A percentile compares a stretch with the other conserved stretches of the same genome.
phyloP scores from a whole-genome alignment of 30 jellyfish, hydroid and myxozoan species.

The Phacellophora camtschatica region DNA sequence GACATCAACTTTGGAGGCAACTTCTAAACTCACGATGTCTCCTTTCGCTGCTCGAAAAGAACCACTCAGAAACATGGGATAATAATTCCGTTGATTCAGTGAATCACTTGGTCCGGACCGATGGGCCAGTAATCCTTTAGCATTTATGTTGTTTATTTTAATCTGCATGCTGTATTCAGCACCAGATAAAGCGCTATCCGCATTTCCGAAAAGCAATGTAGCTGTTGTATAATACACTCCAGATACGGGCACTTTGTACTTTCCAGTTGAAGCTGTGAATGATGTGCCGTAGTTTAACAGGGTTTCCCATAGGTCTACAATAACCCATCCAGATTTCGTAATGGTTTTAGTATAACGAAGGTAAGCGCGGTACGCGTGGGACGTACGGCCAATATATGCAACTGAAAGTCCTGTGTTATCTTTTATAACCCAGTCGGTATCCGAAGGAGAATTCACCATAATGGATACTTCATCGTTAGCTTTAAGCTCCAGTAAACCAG shows the following conservation, averaged over 20 bases:
- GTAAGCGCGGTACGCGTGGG: constrained; percentile 58
- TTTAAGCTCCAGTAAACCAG: constrained; percentile 65
- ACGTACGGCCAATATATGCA: constrained; percentile 69
- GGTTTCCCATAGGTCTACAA: constrained; percentile 25
- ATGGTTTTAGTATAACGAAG: background rate
- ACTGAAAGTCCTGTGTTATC: constrained; percentile 67
- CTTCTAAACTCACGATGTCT: constrained; percentile 24
- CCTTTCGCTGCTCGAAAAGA: constrained; percentile 70
- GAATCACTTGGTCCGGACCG: constrained; percentile 39
- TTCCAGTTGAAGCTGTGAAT: constrained; percentile 32
- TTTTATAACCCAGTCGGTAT: constrained; percentile 81
- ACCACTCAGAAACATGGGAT: constrained; percentile 84
- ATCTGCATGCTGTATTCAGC: constrained; percentile 28
- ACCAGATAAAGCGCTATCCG: constrained; percentile 30
- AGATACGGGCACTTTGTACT: constrained; percentile 41
- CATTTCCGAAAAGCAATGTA: constrained; percentile 63
- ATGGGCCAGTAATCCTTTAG: constrained; percentile 43
- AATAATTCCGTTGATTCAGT: constrained; percentile 33
- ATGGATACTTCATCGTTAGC: constrained; percentile 48
- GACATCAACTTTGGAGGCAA: constrained; percentile 16
- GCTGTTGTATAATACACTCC: constrained; percentile 85
- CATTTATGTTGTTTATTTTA: constrained; percentile 23
- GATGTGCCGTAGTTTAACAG: constrained; percentile 19
- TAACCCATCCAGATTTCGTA: constrained; percentile 11
- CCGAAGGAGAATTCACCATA: constrained; percentile 54